Evolutionary conservation across 1,140 invertebrate genomes (phyloP).

Genomic region (Nebria ingens): DNA sequence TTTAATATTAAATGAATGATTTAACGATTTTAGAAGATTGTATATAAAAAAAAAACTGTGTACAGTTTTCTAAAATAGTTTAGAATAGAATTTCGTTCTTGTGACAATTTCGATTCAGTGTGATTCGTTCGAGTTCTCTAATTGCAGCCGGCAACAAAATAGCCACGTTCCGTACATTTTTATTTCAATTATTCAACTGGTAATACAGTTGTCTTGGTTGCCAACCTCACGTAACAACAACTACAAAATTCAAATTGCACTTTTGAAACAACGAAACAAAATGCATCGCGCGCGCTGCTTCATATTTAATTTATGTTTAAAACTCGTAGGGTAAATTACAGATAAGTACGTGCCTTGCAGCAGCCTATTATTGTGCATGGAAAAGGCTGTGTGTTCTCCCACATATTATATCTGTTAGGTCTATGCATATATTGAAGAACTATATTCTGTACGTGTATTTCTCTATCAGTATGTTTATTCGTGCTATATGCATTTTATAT

Average conservation of each 20-base stretch:
- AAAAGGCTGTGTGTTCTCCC: background rate
- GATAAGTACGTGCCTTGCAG: background rate
- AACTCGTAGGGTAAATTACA: constrained; percentile 7
- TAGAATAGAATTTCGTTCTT: too few relatives aligned
- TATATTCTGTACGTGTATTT: too few relatives aligned
- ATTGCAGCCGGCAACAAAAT: background rate
- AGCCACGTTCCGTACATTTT: background rate
- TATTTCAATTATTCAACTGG: constrained; percentile 1
- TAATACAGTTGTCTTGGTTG: constrained; percentile 3
- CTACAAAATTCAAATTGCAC: constrained; percentile 8
- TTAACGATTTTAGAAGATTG: too few relatives aligned
- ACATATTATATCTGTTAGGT: background rate
- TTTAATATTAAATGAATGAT: too few relatives aligned
- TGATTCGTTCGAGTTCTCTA: background rate
- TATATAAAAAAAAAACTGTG: too few relatives aligned
- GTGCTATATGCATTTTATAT: too few relatives aligned
- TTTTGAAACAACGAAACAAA: constrained; percentile 7
- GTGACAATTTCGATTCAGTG: too few relatives aligned
- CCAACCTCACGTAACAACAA: background rate
- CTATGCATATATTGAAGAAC: too few relatives aligned
- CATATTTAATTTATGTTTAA: constrained; percentile 7
- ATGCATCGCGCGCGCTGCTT: constrained; percentile 1
- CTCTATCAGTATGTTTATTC: too few relatives aligned
- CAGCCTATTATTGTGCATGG: constrained; percentile 6
- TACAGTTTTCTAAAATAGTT: too few relatives aligned